phyloP scores from a whole-genome alignment of 2,888 invertebrate genomes.

The Pterobdella sp. region DNA sequence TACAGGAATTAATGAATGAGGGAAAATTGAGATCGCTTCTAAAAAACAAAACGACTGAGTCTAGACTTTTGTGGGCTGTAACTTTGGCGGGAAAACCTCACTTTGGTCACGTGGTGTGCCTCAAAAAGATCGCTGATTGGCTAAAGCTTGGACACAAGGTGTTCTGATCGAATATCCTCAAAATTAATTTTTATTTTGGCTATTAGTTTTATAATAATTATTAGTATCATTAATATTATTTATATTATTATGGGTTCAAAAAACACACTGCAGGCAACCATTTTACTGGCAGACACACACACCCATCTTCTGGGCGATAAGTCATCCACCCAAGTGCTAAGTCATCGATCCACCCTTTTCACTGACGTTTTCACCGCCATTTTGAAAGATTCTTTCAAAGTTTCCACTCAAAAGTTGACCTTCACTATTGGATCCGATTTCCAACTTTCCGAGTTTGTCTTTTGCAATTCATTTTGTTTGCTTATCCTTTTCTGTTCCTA shows the following conservation, averaged over 20 bases:
- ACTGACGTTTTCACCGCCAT: slow-evolving; percentile 87
- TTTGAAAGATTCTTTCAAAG: slow-evolving; percentile 73
- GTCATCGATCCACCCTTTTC: slow-evolving; percentile 83
- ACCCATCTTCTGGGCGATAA: slow-evolving; percentile 98
- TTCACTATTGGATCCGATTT: slow-evolving; percentile 91
- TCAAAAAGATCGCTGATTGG: slow-evolving; percentile 96
- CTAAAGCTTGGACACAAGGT: slow-evolving; percentile 88
- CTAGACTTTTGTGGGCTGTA: neutral
- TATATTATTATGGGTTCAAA: too few species aligned
- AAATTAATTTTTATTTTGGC: too few species aligned
- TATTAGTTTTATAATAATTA: too few species aligned
- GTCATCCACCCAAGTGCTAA: slow-evolving; percentile 91
- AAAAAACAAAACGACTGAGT: neutral
- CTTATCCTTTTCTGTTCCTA: too few species aligned
- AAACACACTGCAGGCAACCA: slow-evolving; percentile 70
- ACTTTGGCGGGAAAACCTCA: slow-evolving; percentile 81
- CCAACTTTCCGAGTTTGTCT: slow-evolving; percentile 69
- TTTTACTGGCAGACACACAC: slow-evolving; percentile 94
- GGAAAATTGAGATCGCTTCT: neutral
- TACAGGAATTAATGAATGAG: neutral
- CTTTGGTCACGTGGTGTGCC: slow-evolving; percentile 95
- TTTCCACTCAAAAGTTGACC: slow-evolving; percentile 83
- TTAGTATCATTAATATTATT: too few species aligned
- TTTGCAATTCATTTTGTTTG: too few species aligned
- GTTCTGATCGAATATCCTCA: too few species aligned